Evolutionary conservation across 2,888 invertebrate genomes (phyloP), one percentile per base, ranked within the genome.

Genomic region (Drosophila tripunctata): DNA sequence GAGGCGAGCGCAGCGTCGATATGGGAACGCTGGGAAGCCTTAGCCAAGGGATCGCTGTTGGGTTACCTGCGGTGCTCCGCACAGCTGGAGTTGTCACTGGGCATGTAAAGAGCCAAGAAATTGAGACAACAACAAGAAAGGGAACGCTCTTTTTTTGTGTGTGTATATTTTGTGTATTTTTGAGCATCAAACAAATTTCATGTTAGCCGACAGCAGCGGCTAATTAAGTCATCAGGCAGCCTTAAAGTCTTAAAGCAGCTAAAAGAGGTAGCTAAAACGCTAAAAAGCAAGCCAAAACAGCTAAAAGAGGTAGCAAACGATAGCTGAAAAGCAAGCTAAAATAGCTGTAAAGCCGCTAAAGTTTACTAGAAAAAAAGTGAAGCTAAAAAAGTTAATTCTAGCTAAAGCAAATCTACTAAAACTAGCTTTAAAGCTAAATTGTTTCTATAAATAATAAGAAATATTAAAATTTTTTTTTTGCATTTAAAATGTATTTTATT

Each of bases 81-180:
- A 82, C 89, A 90, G 90, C 90, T 90, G 90, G 89, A 89, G 88
- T 89, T 89, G 89, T 89, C 89, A 90, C 89, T 89, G 89, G 81
- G 81, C 87, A 84, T 88, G 90, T 85, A 89, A 87, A 88, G 85
- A 81, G 71, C 75, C 77, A 86, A 84, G 78, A 85, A 75, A 83
- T 78, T 81, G 68, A 75, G 74, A 68, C 75, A 75, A 47, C 55
- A 57, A 44, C 35, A 60, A 58, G 21, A 44, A 54, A 33, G 41
- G 21, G n/a, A 30, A 52, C 41, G 52, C 52, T 41, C 52, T 52
- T 41, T 52, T 40, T 35, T 12, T 35, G 38, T 19, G 21, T 4
- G 21, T 40, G n/a, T 7, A 36, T 43, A 47, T 36, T 57, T 55
- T 61, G 55, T 61, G 52, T 58, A 24, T 61, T 48, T 65, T 67